phyloP scores from a whole-genome alignment of 2,113 vertebrate genomes.

The Taurulus bubalis region DNA sequence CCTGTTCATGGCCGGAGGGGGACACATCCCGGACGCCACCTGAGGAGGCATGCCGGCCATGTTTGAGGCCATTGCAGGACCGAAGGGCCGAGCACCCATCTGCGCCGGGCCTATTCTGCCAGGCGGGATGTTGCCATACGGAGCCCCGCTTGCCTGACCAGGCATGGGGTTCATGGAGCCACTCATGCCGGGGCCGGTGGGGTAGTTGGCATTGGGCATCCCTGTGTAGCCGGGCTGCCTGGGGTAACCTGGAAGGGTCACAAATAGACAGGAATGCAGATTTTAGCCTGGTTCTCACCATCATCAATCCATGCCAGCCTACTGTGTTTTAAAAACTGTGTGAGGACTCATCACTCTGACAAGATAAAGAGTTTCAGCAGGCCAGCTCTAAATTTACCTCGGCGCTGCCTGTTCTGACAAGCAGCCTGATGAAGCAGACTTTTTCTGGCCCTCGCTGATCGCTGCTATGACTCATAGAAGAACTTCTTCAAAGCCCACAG shows the following conservation, averaged over 20 bases:
- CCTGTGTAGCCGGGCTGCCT: conserved; percentile 94
- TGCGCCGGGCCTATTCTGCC: conserved; percentile 91
- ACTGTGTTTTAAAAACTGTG: neutral
- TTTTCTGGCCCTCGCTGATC: conserved; percentile 43
- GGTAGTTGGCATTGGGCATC: conserved; percentile 96
- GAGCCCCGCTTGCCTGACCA: conserved; percentile 90
- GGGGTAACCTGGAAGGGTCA: conserved; percentile 87
- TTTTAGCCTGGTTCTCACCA: neutral
- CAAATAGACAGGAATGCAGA: conserved; percentile 9
- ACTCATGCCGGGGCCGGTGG: conserved; percentile 89
- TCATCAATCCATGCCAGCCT: neutral
- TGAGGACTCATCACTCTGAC: conserved; percentile 9
- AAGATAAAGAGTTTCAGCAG: conserved; percentile 28
- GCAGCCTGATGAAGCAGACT: conserved; percentile 56
- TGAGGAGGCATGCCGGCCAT: conserved; percentile 91
- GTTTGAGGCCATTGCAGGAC: conserved; percentile 89
- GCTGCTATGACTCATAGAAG: conserved; percentile 60
- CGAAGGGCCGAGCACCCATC: conserved; percentile 93
- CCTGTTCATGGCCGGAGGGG: conserved; percentile 95
- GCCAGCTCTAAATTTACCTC: conserved; percentile 62
- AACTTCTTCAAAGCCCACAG: conserved; percentile 69
- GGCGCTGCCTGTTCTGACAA: conserved; percentile 55
- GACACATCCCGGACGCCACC: conserved; percentile 95
- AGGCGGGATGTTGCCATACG: conserved; percentile 89
- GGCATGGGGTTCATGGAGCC: conserved; percentile 93